phyloP scores from a whole-genome alignment of 2,113 vertebrate species.

The Epinephelus moara region DNA sequence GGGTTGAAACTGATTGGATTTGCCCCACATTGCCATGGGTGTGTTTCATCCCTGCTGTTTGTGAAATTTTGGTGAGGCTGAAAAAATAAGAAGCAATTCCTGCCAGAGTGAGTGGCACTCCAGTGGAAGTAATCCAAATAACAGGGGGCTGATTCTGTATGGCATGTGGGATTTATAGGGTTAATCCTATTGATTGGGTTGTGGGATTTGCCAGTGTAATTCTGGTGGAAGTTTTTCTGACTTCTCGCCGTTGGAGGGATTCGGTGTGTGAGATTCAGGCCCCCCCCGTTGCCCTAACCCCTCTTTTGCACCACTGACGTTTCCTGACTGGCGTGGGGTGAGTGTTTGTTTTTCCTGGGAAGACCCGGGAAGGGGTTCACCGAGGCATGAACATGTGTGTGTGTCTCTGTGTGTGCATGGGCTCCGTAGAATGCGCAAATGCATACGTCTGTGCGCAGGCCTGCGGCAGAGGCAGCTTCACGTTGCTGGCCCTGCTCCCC shows the following conservation, averaged over 20 bases:
- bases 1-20: slow-evolving; percentile 66
- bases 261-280: not conserved
- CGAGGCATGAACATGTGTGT: slow-evolving; percentile 58
- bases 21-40: slow-evolving; percentile 10
- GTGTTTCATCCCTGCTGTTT: slow-evolving; percentile 49
- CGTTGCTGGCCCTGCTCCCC: slow-evolving; percentile 61
- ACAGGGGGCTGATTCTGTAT: slow-evolving; percentile 33
- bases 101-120: slow-evolving; percentile 31
- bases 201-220: slow-evolving; percentile 46
- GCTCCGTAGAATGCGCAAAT: slow-evolving; percentile 6
- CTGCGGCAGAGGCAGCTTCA: slow-evolving; percentile 61
- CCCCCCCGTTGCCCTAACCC: not conserved
- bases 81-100: slow-evolving; percentile 7
- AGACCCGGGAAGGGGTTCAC: slow-evolving; percentile 47
- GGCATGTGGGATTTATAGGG: slow-evolving; percentile 56
- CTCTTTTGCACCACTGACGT: slow-evolving; percentile 34
- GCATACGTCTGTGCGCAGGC: slow-evolving; percentile 46
- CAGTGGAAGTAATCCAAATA: slow-evolving; percentile 50
- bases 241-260: not conserved
- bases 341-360: slow-evolving; percentile 74
- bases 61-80: slow-evolving; percentile 36
- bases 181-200: slow-evolving; percentile 65
- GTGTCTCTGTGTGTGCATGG: not conserved
- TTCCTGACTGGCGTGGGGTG: slow-evolving; percentile 45
- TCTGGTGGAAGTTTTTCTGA: slow-evolving; percentile 49